Conservation (phyloP, 2,113 vertebrate genomes). For the Nyctereutes procyonoides region DNA sequence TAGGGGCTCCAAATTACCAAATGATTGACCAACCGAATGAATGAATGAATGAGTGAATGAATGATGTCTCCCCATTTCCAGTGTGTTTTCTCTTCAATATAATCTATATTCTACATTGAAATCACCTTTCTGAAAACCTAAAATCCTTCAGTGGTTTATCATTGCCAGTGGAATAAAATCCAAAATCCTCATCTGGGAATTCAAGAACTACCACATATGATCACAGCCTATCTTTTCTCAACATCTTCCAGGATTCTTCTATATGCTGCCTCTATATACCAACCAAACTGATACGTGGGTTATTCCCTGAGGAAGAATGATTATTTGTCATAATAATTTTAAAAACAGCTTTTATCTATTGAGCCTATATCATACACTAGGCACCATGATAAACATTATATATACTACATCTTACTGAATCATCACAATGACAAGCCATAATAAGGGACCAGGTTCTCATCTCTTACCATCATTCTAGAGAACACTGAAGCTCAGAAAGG, state of each 20-base stretch:
- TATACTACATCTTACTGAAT: neutral
- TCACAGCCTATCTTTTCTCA: neutral
- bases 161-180: neutral
- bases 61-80: neutral
- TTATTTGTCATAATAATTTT: neutral
- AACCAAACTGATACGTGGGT: neutral
- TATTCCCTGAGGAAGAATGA: neutral
- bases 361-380: neutral
- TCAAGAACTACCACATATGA: neutral
- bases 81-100: neutral
- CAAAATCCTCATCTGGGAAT: neutral
- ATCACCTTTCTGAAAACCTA: neutral
- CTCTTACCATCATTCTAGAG: neutral
- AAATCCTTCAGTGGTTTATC: neutral
- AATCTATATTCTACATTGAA: neutral
- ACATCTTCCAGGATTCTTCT: neutral
- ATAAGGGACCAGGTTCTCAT: neutral
- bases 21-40: neutral
- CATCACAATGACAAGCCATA: neutral
- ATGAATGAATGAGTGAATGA: neutral
- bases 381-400: neutral
- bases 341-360: neutral
- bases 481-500: conserved; percentile 40
- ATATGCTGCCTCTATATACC: neutral
- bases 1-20: neutral